phyloP scores from a whole-genome alignment of 2,797 vertebrate genomes.

The Silurus lanzhouensis region DNA sequence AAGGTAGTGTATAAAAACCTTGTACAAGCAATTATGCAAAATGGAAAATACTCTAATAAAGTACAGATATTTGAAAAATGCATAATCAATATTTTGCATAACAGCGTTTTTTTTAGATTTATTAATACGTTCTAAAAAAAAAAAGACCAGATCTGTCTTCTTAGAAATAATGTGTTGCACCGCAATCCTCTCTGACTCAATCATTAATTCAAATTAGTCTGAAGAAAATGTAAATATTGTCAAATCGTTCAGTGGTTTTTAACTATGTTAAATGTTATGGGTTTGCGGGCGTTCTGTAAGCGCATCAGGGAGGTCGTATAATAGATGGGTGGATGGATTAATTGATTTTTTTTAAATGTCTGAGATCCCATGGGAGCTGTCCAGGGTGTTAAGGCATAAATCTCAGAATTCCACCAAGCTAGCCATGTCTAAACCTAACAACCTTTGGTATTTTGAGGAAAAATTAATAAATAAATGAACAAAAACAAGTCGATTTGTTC shows the following conservation, averaged over 20 bases:
- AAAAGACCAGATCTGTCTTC: background rate
- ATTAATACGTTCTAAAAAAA: no score
- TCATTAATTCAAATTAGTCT: background rate
- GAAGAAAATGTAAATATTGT: background rate
- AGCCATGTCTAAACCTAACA: slow-evolving; percentile 29
- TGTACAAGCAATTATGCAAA: no score
- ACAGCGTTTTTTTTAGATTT: no score
- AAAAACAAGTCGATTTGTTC: slow-evolving; percentile 50
- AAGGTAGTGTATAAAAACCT: no score
- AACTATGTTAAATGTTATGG: background rate
- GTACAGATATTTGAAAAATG: no score
- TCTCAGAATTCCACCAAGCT: slow-evolving; percentile 43
- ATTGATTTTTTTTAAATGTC: slow-evolving; percentile 66
- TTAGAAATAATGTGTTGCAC: background rate
- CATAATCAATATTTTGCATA: no score
- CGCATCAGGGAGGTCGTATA: slow-evolving; percentile 25
- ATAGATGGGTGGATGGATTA: slow-evolving; percentile 56
- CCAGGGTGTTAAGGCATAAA: slow-evolving; percentile 60
- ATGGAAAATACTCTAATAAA: no score
- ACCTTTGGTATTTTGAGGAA: slow-evolving; percentile 57
- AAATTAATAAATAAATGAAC: background rate
- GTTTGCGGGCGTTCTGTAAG: background rate
- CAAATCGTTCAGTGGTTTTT: background rate
- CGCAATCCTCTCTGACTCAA: background rate
- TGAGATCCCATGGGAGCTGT: slow-evolving; percentile 58